phyloP scores from a whole-genome alignment of 2,797 vertebrate genomes.

The Notolabrus celidotus region DNA sequence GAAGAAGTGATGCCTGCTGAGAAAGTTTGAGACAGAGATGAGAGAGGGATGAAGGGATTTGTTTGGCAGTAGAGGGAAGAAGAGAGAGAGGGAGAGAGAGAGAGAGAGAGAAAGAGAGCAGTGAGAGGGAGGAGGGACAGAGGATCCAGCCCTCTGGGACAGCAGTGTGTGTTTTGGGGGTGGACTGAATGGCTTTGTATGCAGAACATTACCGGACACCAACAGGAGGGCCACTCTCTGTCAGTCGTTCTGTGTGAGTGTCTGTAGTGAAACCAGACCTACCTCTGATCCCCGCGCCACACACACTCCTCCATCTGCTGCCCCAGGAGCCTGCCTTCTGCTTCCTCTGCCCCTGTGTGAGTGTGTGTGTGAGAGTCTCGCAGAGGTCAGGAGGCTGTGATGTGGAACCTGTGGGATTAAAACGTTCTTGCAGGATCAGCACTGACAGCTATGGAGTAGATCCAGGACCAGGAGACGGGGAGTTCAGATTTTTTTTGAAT shows the following conservation, averaged over 20 bases:
- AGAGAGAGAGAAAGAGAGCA: constrained; percentile 39
- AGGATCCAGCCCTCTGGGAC: constrained; percentile 74
- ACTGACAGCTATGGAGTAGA: constrained; percentile 46
- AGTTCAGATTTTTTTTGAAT: constrained; percentile 31
- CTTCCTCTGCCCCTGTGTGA: constrained; percentile 27
- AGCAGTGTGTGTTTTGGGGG: constrained; percentile 69
- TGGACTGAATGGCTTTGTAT: constrained; percentile 75
- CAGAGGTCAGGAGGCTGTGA: constrained; percentile 52
- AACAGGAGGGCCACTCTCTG: constrained; percentile 57
- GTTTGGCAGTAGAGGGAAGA: constrained; percentile 39
- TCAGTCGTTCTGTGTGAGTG: constrained; percentile 72
- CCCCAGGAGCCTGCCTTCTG: constrained; percentile 62
- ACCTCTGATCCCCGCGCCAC: constrained; percentile 65
- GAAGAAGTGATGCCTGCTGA: constrained; percentile 25
- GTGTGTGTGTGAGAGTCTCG: constrained; percentile 22
- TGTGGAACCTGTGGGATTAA: constrained; percentile 78
- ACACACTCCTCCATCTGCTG: constrained; percentile 74
- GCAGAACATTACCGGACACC: constrained; percentile 76
- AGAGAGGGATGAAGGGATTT: constrained; percentile 61
- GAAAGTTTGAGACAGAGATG: constrained; percentile 45
- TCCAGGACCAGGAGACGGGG: constrained; percentile 36
- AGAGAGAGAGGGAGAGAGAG: constrained; percentile 18
- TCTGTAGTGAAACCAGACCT: constrained; percentile 78
- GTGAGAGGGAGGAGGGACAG: constrained; percentile 73
- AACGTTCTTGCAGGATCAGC: constrained; percentile 38